Conservation (phyloP, 2,113 vertebrate species). For the Thomomys bottae region DNA sequence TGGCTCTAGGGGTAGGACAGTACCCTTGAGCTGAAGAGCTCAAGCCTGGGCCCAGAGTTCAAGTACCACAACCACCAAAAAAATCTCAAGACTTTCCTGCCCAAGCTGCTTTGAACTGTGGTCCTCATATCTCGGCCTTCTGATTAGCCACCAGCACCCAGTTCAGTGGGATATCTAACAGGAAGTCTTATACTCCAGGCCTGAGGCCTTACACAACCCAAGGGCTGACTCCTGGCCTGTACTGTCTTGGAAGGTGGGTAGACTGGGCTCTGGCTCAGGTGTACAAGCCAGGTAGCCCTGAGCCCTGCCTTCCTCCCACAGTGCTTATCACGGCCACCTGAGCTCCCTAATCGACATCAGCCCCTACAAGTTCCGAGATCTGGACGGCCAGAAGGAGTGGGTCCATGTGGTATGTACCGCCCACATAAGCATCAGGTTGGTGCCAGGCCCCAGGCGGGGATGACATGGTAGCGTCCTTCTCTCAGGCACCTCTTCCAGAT, state of each 20-base stretch:
- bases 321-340: conserved; percentile 97
- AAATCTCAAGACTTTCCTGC: too few species aligned
- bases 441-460: neutral
- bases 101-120: too few species aligned
- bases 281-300: neutral
- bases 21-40: too few species aligned
- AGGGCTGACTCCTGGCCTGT: neutral
- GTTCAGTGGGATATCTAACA: neutral
- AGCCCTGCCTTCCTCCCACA: conserved; percentile 8
- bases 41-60: too few species aligned
- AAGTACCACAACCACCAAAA: too few species aligned
- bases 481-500: conserved; percentile 94
- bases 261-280: neutral
- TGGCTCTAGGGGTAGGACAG: too few species aligned
- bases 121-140: too few species aligned
- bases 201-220: neutral
- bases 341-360: conserved; percentile 97
- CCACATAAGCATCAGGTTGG: neutral
- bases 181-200: neutral
- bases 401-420: conserved; percentile 95
- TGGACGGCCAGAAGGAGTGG: conserved; percentile 96
- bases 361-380: conserved; percentile 97
- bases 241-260: neutral
- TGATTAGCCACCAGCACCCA: too few species aligned
- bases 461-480: neutral